Percentiles rank a stretch among this genome's conserved stretches.
These are phyloP conservation scores for Thyatira batis DNA, from an alignment of 2,888 invertebrate species.

Conservation along the genomic window DNA sequence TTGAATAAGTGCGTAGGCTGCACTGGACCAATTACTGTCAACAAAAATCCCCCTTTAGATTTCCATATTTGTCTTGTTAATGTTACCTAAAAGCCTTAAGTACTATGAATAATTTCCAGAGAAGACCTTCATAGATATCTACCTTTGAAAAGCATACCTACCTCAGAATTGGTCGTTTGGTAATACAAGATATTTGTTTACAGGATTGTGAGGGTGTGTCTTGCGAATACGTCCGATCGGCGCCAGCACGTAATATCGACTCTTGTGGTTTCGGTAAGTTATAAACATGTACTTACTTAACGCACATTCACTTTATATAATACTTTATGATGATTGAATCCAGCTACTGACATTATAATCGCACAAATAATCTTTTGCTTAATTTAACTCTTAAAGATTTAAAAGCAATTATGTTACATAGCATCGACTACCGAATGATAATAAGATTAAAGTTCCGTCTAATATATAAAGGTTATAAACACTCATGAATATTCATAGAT, in stretches of 20 bases:
- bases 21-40: neutral
- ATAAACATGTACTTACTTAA: neutral
- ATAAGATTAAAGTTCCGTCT: neutral
- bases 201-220: conserved; percentile 75
- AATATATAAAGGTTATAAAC: neutral
- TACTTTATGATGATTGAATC: neutral
- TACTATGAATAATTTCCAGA: too few species aligned
- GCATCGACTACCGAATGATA: neutral
- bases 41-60: neutral
- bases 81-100: too few species aligned
- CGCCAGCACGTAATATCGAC: conserved; percentile 84
- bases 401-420: neutral
- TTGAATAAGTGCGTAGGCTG: neutral
- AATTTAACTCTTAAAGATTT: neutral
- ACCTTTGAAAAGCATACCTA: too few species aligned
- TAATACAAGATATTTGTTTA: conserved; percentile 25
- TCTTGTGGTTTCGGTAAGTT: conserved; percentile 84
- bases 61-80: neutral
- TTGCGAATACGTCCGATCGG: conserved; percentile 87
- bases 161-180: too few species aligned
- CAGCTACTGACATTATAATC: neutral
- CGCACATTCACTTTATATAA: neutral
- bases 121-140: too few species aligned
- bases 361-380: neutral
- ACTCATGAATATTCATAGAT: conserved; percentile 2